A percentile compares a stretch with the other conserved stretches of the same genome.
Evolutionary conservation across 2,797 vertebrate genomes (phyloP).

Genomic region (Acanthis flammea): DNA sequence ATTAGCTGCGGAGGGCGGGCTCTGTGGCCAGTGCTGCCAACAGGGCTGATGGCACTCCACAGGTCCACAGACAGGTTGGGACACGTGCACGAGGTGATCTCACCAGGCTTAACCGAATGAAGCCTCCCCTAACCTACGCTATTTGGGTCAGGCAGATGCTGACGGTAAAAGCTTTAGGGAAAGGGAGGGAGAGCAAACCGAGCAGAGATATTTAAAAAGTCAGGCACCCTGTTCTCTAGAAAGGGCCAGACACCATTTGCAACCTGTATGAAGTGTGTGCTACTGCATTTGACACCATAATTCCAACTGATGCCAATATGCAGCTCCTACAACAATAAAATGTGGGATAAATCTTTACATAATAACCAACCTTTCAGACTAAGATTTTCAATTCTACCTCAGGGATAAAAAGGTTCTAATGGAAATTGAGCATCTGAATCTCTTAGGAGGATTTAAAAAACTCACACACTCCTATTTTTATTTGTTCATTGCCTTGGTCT

Average conservation of each 20-base stretch:
- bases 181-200: background rate
- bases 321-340: background rate
- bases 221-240: background rate
- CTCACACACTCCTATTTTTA: slow-evolving; percentile 9
- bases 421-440: slow-evolving; percentile 13
- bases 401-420: slow-evolving; percentile 14
- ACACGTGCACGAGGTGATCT: background rate
- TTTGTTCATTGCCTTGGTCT: background rate
- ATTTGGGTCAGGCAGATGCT: background rate
- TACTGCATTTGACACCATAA: background rate
- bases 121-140: background rate
- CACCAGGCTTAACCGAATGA: background rate
- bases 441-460: slow-evolving; percentile 10
- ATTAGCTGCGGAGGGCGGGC: background rate
- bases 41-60: background rate
- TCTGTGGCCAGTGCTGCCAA: background rate
- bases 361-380: slow-evolving; percentile 14
- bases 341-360: background rate
- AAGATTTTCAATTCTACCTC: slow-evolving; percentile 13
- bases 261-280: background rate
- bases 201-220: background rate
- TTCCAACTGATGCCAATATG: background rate
- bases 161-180: slow-evolving; percentile 2
- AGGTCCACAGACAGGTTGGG: background rate
- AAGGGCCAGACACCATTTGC: background rate